Evolutionary conservation across 2,113 vertebrate genomes (phyloP), one percentile per base, ranked within the genome.

Genomic region (Orthonyx spaldingii): DNA sequence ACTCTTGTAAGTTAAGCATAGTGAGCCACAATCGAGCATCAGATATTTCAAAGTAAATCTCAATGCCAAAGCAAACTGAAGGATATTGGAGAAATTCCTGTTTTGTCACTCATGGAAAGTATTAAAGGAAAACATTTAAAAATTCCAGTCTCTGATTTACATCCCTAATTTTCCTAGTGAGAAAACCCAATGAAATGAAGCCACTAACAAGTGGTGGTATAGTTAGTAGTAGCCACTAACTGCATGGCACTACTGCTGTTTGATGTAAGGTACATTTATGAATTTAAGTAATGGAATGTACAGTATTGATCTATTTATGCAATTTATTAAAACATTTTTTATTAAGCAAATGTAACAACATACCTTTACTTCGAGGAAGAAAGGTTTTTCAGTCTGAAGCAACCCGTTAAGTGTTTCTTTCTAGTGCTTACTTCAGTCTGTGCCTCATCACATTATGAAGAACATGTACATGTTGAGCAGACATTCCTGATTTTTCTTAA

Each of bases 391-490:
- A 27, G 2, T 74, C 27, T 69, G 69, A 50, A 93, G 23, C 23
- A 63, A 21, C 23, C 28, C 0, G 0, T 69, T 85, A 35, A 66
- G 14, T 22, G 22, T 83, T 88, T 8, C 30, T 65, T 0, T 53
- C 12, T 41, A 22, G n/a, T 81, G 59, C 59, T 84, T 46, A 16
- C 11, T 60, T 76, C 46, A 33, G 55, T 9, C 41, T 44, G 28
- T 83, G 42, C 35, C 61, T 71, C 13, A 24, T 64, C 42, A 35
- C 50, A 55, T 14, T 17, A 4, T 56, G 72, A 77, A 46, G 63
- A 77, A 55, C 24, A 21, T 0, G 1, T 9, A 3, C 2, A 0
- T 5, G 21, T 42, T 84, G 60, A 77, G 63, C 71, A 86, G 75
- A 33, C 18, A 26, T 33, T 74, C 32, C 72, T 87, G 42, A 33